Base-by-base conservation (phyloP, 2,797 vertebrate species). In the Acrossocheilus wenchowensis region DNA sequence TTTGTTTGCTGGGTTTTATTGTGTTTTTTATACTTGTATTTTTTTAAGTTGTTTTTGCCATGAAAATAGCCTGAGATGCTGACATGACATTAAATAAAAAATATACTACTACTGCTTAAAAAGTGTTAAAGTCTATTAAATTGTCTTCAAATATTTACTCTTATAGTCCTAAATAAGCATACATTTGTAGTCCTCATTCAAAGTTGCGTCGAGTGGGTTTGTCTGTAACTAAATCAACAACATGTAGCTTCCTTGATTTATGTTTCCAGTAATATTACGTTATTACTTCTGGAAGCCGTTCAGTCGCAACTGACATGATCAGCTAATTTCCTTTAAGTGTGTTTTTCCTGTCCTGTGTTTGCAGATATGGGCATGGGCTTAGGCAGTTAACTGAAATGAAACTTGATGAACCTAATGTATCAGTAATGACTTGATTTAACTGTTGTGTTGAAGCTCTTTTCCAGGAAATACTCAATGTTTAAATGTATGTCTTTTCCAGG, bases 401-500 rank as follows among this genome's bases (percentile, higher is more conserved):
- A 39, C n/a, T 21, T 17, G 30, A 34, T 72, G 26, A 30, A 34
- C 14, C 14, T 21, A 39, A 21, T 66, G 12, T 11, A 54, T 43
- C 17, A 14, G 3, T 54, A 23, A 82, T 21, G 17, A n/a, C 30
- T 21, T 36, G 1, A 54, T 34, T 74, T 34, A 68, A 39, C 17
- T 80, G 60, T 54, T 71, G 50, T 62, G 72, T 43, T 73, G 19
- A 36, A 45, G 52, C 12, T 57, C 75, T 86, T 68, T 92, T 90
- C 82, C 92, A 99, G 98, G 98, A 99, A 94, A 98, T 99, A 92
- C 97, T 34, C 62, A 8, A 1, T 14, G 26, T 30, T 34, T 86
- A 92, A 87, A 93, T 39, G 92, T 83, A 85, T 79, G 81, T 84
- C 85, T 57, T 91, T 92, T 90, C 82, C 92, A 99, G 98, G 98